Evolutionary conservation across 2,888 invertebrate genomes (phyloP).

Genomic region (Mythimna loreyi): DNA sequence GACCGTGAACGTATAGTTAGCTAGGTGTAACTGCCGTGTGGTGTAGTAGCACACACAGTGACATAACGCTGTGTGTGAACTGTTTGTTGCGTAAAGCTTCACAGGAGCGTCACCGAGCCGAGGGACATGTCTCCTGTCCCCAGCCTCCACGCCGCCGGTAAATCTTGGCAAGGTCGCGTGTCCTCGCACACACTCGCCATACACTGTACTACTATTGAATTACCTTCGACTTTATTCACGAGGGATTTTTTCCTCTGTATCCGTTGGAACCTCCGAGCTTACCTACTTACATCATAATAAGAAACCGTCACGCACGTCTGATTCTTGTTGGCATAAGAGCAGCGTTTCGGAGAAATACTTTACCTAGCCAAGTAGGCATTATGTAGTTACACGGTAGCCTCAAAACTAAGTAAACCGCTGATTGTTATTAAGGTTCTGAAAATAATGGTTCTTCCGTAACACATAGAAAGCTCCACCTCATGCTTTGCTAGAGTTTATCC

Average conservation of each 20-base stretch:
- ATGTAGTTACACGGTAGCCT: background rate
- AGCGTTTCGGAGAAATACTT: background rate
- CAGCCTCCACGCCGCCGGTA: background rate
- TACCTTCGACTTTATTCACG: background rate
- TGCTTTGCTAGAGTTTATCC: background rate
- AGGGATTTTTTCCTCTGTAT: background rate
- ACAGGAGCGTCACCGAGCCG: background rate
- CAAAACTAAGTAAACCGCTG: background rate
- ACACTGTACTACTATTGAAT: background rate
- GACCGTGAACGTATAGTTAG: slow-evolving; percentile 10
- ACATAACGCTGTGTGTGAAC: background rate
- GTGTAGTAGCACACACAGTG: background rate
- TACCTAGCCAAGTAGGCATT: background rate
- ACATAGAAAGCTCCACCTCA: no score
- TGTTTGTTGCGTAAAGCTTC: background rate
- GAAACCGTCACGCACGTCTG: slow-evolving; percentile 18
- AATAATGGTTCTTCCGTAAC: no score
- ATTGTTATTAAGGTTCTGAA: background rate
- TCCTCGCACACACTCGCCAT: background rate
- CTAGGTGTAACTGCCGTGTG: no score
- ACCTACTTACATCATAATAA: slow-evolving; percentile 19
- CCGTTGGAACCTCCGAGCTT: background rate
- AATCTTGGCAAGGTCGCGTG: background rate
- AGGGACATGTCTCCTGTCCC: background rate
- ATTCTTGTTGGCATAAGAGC: slow-evolving; percentile 2